Base-by-base conservation (phyloP, 35 echinoderm and acorn worm genomes). In the Patiria miniata region DNA sequence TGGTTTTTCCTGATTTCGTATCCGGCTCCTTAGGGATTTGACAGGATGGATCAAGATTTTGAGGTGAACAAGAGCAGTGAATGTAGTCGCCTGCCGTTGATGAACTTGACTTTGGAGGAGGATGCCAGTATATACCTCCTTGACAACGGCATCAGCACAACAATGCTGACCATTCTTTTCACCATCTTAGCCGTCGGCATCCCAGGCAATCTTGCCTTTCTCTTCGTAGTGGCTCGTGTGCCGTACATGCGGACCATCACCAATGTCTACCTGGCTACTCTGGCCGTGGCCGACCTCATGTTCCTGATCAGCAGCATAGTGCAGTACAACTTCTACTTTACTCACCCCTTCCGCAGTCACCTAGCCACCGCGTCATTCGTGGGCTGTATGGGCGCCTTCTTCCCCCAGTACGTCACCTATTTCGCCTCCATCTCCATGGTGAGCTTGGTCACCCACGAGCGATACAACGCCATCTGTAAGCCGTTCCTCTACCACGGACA, bases 381-480 rank as follows among this genome's bases (percentile, higher is more conserved):
- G 9, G 86, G 85, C 0, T 93, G 91, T 29, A 21, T 88, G 0
- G 34, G 83, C 15, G 36, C 87, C 7, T 37, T 51, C 37, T 37
- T 87, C 9, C 39, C 73, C 23, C 23, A 38, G 39, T 47, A 87
- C 40, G 16, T 88, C 29, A 34, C 78, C 1, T 93, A 80, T 39
- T 86, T 44, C 51, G 44, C 83, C 5, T 91, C 89, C 0, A 79
- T 78, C 77, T 54, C 47, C 14, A 29, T 91, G 17, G 83, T 91
- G 17, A 86, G 39, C n/a, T 26, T 88, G 68, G 85, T 88, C 1
- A 76, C 77, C 36, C 23, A 83, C 0, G 91, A 87, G 56, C 33
- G 86, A 16, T 93, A 83, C 80, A 55, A 82, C 39, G 91, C 91
- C 30, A 78, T 93, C 26, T 93, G 91, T 61, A 59, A 82, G 10